Percentiles rank a stretch among this genome's conserved stretches.
Evolutionary conservation across 2,888 invertebrate species (phyloP).

Genomic region (Phania funesta): DNA sequence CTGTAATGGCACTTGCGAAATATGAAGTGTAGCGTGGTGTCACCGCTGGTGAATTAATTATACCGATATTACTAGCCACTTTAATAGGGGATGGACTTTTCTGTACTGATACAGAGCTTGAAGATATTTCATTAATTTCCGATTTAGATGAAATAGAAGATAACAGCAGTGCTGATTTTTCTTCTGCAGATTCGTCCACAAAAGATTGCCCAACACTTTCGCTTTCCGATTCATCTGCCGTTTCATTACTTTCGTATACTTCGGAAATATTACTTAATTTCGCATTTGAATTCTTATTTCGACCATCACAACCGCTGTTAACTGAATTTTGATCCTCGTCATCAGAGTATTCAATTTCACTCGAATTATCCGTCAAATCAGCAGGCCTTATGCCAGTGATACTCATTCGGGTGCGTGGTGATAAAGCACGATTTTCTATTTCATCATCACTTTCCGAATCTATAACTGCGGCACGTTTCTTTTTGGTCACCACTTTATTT

Average conservation of each 20-base stretch:
- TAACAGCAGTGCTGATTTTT: neutral
- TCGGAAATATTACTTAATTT: constrained; percentile 37
- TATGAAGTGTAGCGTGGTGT: constrained; percentile 72
- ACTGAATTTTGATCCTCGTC: constrained; percentile 12
- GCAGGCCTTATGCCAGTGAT: constrained; percentile 77
- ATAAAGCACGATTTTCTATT: constrained; percentile 73
- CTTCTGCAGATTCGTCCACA: constrained; percentile 8
- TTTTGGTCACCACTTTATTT: constrained; percentile 15
- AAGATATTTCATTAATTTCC: neutral
- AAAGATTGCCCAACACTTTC: neutral
- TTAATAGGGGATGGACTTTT: neutral
- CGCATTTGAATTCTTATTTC: neutral
- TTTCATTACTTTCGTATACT: neutral
- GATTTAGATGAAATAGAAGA: constrained; percentile 17
- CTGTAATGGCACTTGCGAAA: constrained; percentile 71
- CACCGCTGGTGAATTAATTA: constrained; percentile 52
- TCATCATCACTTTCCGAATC: constrained; percentile 72
- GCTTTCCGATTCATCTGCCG: neutral
- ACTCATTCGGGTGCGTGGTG: constrained; percentile 78
- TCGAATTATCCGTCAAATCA: constrained; percentile 73
- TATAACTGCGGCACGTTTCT: constrained; percentile 45
- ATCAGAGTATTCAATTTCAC: constrained; percentile 75
- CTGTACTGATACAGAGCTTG: neutral
- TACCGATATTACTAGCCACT: neutral
- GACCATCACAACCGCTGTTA: neutral